Base-by-base conservation (phyloP, 1,140 invertebrate genomes). In the Diachasma alloeum region DNA sequence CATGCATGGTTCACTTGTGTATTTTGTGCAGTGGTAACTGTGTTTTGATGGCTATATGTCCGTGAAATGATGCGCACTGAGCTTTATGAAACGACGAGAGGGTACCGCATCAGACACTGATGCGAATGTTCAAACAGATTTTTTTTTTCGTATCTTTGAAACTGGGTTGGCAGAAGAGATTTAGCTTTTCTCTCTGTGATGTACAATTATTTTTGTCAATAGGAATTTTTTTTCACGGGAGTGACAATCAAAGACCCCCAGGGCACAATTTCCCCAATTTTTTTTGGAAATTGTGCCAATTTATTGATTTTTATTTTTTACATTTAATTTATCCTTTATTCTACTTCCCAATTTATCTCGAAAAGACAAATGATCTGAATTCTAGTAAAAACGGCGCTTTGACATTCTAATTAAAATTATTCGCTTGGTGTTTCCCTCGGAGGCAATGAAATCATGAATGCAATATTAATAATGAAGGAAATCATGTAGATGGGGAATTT, bases 11-110 rank as follows among this genome's bases (percentile, higher is more conserved):
- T 59, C 53, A 59, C 59, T 42, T 37, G 48, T 67, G 63, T 63
- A 26, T 72, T 44, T 59, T 56, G 74, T 71, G 67, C 56, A 46
- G 11, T 74, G 24, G 46, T 26, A 74, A 74, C 37, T 74, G 63
- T 74, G 73, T 72, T 72, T 72, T 72, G 46, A 72, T 53, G 71
- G 67, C n/a, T 74, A 66, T 67, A 67, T 59, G 37, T 74, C 59
- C 73, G 59, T 74, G 63, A 74, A 74, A 66, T 74, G 59, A 74
- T 74, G 73, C 73, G 19, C 66, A 26, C 39, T 15, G 56, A 56
- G 59, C 42, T 67, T 68, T 67, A 74, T 74, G 36, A 74, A 68
- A 53, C 31, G 53, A n/a, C 2, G 48, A 37, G 44, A 26, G 48
- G n/a, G n/a, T n/a, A n/a, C n/a, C 31, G 24, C n/a, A 72, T 42